Evolutionary conservation across 2,113 vertebrate genomes (phyloP), one percentile per base, ranked within the genome.

Genomic region (Ageneiosus marmoratus): DNA sequence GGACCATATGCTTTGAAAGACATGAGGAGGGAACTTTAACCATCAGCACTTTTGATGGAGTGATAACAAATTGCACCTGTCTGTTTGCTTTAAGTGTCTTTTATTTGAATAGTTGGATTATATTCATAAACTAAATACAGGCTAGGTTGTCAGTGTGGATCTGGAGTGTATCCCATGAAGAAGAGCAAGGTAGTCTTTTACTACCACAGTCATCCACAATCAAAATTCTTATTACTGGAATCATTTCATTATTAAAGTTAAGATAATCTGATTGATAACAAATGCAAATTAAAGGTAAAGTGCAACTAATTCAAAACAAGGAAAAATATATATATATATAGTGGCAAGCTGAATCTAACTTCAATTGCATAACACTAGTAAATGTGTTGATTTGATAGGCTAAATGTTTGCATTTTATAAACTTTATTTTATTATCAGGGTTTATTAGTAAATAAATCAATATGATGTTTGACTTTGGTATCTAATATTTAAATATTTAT

Each of bases 1-100:
- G 27, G 46, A 74, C 72, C 72, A 74, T 74, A 74, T 74, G 46
- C 72, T 51, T 29, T 51, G 46, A 74, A 9, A 74, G 67, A 44
- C 67, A 41, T 41, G 37, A 29, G 15, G 7, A 2, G 29, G 46
- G 46, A 29, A 20, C 48, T 51, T 50, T 20, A 70, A 11, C 67
- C 22, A 70, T 24, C 5, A 15, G 41, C 34, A 72, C 11, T 46
- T 15, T 74, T 73, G 46, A 27, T 50, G 27, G 44, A 29, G 24
- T 50, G 70, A 18, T 10, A 70, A 10, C 24, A 46, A 4, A 72
- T 2, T 48, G 9, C 34, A 22, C 24, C 1, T 27, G 12, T 15
- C 24, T 24, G 22, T 24, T 69, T 48, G 72, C 46, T 29, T 50
- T 16, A 73, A 24, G n/a, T 73, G 46, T 6, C n/a, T 72, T 10